These are phyloP conservation scores for Strigamia transsilvanica DNA, from an alignment of 2,888 invertebrate species.

Conservation along the genomic window DNA sequence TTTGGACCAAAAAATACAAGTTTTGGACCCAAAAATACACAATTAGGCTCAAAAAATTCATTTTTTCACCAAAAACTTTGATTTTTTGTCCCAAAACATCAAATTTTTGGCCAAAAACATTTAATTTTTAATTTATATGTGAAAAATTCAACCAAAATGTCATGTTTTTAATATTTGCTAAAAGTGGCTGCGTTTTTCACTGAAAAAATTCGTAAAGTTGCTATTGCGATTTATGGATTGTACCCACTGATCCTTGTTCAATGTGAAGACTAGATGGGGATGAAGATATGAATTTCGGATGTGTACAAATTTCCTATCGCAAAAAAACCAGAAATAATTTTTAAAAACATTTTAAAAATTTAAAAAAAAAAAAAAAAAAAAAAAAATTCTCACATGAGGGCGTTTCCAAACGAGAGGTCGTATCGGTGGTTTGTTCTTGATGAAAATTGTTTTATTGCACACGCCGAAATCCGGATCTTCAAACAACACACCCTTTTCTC, in stretches of 20 bases:
- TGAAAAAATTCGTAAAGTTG: not conserved
- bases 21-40: too few species aligned
- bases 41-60: too few species aligned
- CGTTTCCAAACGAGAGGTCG: constrained; percentile 73
- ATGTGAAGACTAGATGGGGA: constrained; percentile 66
- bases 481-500: constrained; percentile 70
- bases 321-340: constrained; percentile 49
- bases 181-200: too few species aligned
- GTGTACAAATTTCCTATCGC: constrained; percentile 73
- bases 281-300: constrained; percentile 70
- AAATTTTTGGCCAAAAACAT: too few species aligned
- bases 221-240: not conserved
- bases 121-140: not conserved
- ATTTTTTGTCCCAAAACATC: too few species aligned
- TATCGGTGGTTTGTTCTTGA: constrained; percentile 69
- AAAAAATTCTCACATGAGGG: constrained; percentile 70
- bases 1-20: too few species aligned
- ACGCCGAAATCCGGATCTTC: constrained; percentile 73
- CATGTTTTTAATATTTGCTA: not conserved
- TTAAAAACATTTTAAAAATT: too few species aligned
- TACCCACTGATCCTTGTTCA: constrained; percentile 69
- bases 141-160: too few species aligned
- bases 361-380: constrained; percentile 9
- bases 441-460: constrained; percentile 68
- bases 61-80: too few species aligned